A percentile compares a stretch with the other conserved stretches of the same genome.
Conservation (phyloP, 2,888 invertebrate genomes). For the Hipparchia semele region DNA sequence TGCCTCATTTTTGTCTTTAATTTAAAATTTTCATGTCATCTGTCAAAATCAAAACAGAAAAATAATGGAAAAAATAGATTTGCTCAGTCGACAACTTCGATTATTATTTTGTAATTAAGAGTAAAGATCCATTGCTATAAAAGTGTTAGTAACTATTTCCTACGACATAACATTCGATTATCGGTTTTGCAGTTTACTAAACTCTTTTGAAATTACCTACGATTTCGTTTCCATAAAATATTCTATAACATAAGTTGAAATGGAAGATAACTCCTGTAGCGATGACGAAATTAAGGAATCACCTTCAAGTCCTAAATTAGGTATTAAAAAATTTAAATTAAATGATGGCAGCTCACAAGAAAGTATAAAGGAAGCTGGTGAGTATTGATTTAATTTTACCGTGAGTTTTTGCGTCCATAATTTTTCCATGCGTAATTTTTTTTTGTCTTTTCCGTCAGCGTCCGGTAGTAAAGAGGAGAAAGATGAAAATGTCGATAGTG, state of each 20-base stretch:
- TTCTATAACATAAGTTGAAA: conserved; percentile 49
- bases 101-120: conserved; percentile 9
- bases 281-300: conserved; percentile 72
- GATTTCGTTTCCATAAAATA: background rate
- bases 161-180: conserved; percentile 20
- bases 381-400: conserved; percentile 48
- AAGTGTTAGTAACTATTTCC: conserved; percentile 17
- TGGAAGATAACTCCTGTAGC: conserved; percentile 73
- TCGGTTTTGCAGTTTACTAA: background rate
- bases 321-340: conserved; percentile 73
- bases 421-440: background rate
- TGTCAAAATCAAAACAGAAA: conserved; percentile 27
- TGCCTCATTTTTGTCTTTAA: too few species aligned
- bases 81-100: conserved; percentile 19
- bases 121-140: conserved; percentile 24
- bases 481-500: conserved; percentile 75
- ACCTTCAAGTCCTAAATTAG: conserved; percentile 58
- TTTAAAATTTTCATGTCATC: background rate
- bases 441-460: conserved; percentile 44
- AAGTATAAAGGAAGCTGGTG: conserved; percentile 66
- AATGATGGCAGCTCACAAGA: conserved; percentile 78
- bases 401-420: conserved; percentile 48
- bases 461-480: conserved; percentile 47
- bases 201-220: background rate
- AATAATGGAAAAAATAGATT: conserved; percentile 24